Conservation (phyloP, 2,888 invertebrate species). For the Protonemura montana region DNA sequence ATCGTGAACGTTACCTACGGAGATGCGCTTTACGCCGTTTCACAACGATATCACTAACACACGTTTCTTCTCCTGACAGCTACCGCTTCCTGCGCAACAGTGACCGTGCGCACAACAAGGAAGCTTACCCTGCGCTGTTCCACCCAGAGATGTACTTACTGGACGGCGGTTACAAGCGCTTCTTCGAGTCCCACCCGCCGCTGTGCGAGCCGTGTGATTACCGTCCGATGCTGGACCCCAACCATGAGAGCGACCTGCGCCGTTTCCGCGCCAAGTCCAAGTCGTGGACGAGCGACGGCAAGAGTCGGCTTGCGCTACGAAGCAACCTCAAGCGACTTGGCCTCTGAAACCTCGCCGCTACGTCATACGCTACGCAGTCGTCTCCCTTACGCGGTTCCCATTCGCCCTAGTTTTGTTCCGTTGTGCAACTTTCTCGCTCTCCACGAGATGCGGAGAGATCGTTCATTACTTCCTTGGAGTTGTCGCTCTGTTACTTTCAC, state of each 20-base stretch:
- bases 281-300: conserved; percentile 69
- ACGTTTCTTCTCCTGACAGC: conserved; percentile 60
- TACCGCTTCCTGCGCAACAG: conserved; percentile 82
- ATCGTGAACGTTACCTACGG: too few species aligned
- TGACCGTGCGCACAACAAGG: conserved; percentile 82
- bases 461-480: too few species aligned
- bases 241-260: conserved; percentile 74
- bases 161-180: conserved; percentile 88
- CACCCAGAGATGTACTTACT: conserved; percentile 95
- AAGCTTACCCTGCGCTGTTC: conserved; percentile 82
- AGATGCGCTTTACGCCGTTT: too few species aligned
- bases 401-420: neutral
- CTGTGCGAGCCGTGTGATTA: conserved; percentile 79
- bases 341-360: conserved; percentile 31
- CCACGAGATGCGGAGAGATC: too few species aligned
- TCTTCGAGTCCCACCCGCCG: conserved; percentile 73
- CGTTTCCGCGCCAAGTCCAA: conserved; percentile 81
- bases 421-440: too few species aligned
- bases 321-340: conserved; percentile 48
- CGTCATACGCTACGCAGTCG: neutral
- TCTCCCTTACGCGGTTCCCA: neutral
- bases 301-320: conserved; percentile 47
- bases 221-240: conserved; percentile 85
- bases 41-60: too few species aligned
- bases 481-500: too few species aligned